These are phyloP conservation scores for Rhinophrynus dorsalis DNA, from an alignment of 2,797 vertebrate genomes.

Conservation along the genomic window DNA sequence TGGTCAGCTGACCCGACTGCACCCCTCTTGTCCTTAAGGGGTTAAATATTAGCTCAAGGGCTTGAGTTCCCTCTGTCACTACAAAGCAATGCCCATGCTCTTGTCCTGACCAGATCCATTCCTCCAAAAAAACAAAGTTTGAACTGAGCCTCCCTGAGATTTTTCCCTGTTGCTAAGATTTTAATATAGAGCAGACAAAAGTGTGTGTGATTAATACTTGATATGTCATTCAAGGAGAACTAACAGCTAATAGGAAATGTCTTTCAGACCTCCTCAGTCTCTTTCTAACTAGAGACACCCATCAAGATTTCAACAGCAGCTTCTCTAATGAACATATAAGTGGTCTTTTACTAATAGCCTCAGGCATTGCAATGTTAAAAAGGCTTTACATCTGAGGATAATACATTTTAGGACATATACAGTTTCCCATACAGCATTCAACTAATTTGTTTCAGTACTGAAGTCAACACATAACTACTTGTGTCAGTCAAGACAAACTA, in stretches of 20 bases:
- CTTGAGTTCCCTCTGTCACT: too few relatives aligned
- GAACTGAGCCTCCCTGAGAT: too few relatives aligned
- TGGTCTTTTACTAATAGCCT: constrained; percentile 3
- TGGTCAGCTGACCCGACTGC: too few relatives aligned
- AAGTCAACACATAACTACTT: too few relatives aligned
- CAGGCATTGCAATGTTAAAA: not conserved
- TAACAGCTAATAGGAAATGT: constrained; percentile 11
- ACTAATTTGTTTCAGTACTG: not conserved
- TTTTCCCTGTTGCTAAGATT: not conserved
- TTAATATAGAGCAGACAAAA: constrained; percentile 4
- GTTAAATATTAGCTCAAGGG: too few relatives aligned
- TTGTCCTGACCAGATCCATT: too few relatives aligned
- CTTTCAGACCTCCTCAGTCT: not conserved
- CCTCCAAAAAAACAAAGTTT: too few relatives aligned
- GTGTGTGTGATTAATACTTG: not conserved
- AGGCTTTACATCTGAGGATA: not conserved
- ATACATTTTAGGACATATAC: not conserved
- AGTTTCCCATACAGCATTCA: not conserved
- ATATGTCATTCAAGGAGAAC: not conserved
- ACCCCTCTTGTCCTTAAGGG: too few relatives aligned
- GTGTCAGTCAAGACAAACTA: too few relatives aligned
- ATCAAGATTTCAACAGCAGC: constrained; percentile 12
- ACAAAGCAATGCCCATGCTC: too few relatives aligned
- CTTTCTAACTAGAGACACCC: not conserved
- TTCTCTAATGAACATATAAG: constrained; percentile 1